Base-by-base conservation (phyloP, 2,888 invertebrate genomes). In the Agrilus mali region DNA sequence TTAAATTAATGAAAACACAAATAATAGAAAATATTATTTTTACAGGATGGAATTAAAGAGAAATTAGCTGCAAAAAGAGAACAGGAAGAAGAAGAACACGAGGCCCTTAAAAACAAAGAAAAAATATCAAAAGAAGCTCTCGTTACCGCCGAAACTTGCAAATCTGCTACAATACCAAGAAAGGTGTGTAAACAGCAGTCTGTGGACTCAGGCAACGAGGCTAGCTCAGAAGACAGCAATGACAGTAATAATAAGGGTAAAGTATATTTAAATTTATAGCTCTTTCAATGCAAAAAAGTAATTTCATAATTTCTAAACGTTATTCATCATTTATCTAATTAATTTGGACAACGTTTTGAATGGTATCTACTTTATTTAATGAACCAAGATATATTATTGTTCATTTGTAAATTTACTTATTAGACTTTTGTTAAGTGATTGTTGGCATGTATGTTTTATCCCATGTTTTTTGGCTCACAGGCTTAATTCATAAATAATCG, bases 171-270 rank as follows among this genome's bases (percentile, higher is more conserved):
- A 22, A 66, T 65, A 43, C 72, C 75, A 1, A 64, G 74, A 40
- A 76, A 76, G 61, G 70, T 75, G 34, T 68, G 72, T 22, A 78
- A 77, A 64, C 79, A 69, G 63, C 77, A 73, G 53, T 74, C 83
- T 32, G 77, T 80, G 10, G 90, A 90, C 71, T 90, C 89, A 33
- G 87, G 89, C 50, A 92, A 92, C 65, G 92, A 93, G 68, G 92
- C 90, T 5, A 90, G 90, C 54, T 92, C 90, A 0, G 92, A 93
- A 63, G 92, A 92, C 60, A 92, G 92, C 64, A 93, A 92, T 60
- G 93, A 93, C 58, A 88, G 88, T 60, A 85, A 86, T 61, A 81
- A 78, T 58, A 82, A 83, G 66, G 82, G 81, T 69, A 70, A 70
- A 45, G 14, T 32, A n/a, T 43, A 22, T 27, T 27, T 27, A 10